A percentile compares a stretch with the other conserved stretches of the same genome.
Conservation (phyloP, 1,140 invertebrate genomes). For the Aphis gossypii region DNA sequence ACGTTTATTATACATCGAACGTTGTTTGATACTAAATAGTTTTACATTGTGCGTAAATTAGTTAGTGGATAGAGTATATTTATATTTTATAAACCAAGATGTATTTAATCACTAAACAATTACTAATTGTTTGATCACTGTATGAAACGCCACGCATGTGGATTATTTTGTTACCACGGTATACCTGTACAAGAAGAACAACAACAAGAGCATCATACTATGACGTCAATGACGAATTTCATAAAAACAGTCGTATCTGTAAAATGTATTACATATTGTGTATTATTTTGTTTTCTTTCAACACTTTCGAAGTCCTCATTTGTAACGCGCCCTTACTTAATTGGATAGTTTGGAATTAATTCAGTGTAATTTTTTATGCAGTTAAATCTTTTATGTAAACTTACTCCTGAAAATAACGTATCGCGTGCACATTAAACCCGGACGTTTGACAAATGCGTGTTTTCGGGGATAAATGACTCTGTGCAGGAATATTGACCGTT, state of each 20-base stretch:
- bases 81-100: too few relatives aligned
- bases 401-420: neutral
- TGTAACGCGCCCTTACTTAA: neutral
- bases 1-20: neutral
- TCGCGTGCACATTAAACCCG: neutral
- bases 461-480: constrained; percentile 16
- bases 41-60: too few relatives aligned
- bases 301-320: neutral
- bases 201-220: neutral
- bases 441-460: constrained; percentile 14
- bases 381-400: neutral
- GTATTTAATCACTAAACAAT: too few relatives aligned
- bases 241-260: neutral
- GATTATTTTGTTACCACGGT: neutral
- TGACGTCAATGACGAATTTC: neutral
- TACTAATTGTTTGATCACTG: too few relatives aligned
- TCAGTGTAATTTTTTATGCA: neutral
- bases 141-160: too few relatives aligned
- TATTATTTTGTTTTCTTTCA: neutral
- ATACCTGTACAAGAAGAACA: neutral
- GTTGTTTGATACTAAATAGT: too few relatives aligned
- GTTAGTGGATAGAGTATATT: too few relatives aligned
- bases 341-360: constrained; percentile 14
- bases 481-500: constrained; percentile 15
- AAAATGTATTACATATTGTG: neutral